Base-by-base conservation (phyloP, 2,888 invertebrate genomes). In the Drosophila cyrtoloma region DNA sequence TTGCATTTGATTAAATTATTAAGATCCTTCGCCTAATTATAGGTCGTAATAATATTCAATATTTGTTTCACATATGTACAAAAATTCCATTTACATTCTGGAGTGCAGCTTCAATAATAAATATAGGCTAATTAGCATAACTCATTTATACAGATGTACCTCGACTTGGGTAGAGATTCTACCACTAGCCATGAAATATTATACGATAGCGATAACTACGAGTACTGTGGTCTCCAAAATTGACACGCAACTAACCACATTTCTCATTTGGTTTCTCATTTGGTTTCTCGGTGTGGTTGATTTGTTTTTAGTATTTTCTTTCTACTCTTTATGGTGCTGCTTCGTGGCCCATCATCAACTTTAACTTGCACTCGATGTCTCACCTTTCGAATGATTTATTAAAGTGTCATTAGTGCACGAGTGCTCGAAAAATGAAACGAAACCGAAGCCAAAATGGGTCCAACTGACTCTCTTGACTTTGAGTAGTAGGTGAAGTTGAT, bases 331-430 rank as follows among this genome's bases (percentile, higher is more conserved):
- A 64, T 64, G 70, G 56, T 44, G 68, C 64, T 77, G 84, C 64
- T 75, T 78, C 73, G 70, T 72, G 73, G 73, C 71, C 76, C 85
- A 89, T 86, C 86, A 90, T 71, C 90, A 83, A 83, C 89, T 71
- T 84, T 90, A 82, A 79, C 89, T 90, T 88, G 90, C 91, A 86
- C 86, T 85, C 90, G 77, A 86, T 84, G 91, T 92, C 92, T 91
- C 92, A 92, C 92, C 92, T 92, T 92, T 92, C 92, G 82, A 91
- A 92, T 92, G 92, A 92, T 92, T 92, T 92, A 92, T 92, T 92
- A 86, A 90, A 86, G 90, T 92, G 92, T 92, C 92, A 92, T 92
- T 92, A 92, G 91, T 89, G 87, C 88, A 84, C 91, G 85, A 89
- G 82, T 80, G 84, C 68, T 84, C 75, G 81, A 87, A 79, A 86